Base-by-base conservation (phyloP, 1,140 invertebrate genomes). In the Trigoniulus corallinus region DNA sequence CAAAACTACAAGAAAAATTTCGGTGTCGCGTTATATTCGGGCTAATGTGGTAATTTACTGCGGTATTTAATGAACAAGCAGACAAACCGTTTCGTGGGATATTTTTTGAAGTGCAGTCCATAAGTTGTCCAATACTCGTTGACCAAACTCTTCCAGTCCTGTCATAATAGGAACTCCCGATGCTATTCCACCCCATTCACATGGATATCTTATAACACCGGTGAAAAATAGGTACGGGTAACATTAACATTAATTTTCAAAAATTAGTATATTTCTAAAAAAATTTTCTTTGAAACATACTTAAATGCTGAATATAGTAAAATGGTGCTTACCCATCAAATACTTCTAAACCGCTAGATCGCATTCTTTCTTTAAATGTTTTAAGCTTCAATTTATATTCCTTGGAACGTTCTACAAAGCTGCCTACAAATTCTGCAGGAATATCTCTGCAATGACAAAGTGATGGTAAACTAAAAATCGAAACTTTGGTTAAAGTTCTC, bases 81-180 rank as follows among this genome's bases (percentile, higher is more conserved):
- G 18, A 20, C 27, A 22, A 24, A 26, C 26, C 24, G 13, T 20
- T 29, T 27, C 26, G 37, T 42, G 24, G 25, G 41, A 63, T n/a
- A 55, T 41, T 47, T 59, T 63, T 25, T 59, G 49, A 15, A 71
- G 56, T 3, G 64, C 64, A 56, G 62, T 63, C 62, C 64, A 67
- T 25, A 71, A 52, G 51, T 65, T 63, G 47, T 66, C 64, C 18
- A 70, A 55, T 3, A 68, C 63, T 48, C 61, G 51, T 23, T 60
- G 46, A 10, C 64, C 69, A 61, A 72, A 70, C 20, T 58, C 43
- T 27, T 70, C 64, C n/a, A 71, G 59, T 23, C 61, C 63, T 10
- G 58, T 53, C 10, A 66, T 60, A 41, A 68, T 55, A 4, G 67
- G 62, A 51, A 64, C 64, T 0, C 53, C 60, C 41, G 65, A 61